Conservation (phyloP, 2,888 invertebrate species). For the Machimus rusticus region DNA sequence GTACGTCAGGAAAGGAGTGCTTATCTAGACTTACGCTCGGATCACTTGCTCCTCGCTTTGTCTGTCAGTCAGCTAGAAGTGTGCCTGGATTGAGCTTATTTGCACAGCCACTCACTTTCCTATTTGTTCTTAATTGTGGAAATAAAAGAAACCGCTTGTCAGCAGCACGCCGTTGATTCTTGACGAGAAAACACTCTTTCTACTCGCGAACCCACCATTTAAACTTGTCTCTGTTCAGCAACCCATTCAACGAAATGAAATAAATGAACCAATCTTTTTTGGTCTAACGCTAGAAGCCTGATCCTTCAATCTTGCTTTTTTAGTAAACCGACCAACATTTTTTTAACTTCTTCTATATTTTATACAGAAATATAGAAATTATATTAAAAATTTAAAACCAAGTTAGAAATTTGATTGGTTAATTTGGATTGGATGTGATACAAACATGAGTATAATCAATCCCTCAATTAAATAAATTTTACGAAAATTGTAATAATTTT, state of each 20-base stretch:
- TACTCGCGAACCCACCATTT: not conserved
- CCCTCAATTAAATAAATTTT: too few species aligned
- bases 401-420: too few species aligned
- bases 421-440: too few species aligned
- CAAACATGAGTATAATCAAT: too few species aligned
- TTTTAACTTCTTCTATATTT: too few species aligned
- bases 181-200: not conserved
- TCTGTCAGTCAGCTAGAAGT: not conserved
- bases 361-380: too few species aligned
- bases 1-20: conserved; percentile 13
- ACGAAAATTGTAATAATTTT: too few species aligned
- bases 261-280: not conserved
- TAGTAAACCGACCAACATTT: too few species aligned
- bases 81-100: not conserved
- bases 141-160: not conserved
- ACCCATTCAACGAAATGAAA: not conserved
- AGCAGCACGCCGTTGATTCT: not conserved
- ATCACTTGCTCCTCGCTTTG: not conserved
- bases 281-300: not conserved
- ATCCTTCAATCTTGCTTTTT: too few species aligned
- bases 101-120: conserved; percentile 4
- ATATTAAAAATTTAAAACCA: too few species aligned
- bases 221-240: not conserved
- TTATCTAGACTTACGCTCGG: conserved; percentile 10
- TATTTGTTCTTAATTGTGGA: conserved; percentile 25